These are phyloP conservation scores for Sarcophaga rosellei DNA, from an alignment of 2,888 invertebrate genomes.

Conservation along the genomic window DNA sequence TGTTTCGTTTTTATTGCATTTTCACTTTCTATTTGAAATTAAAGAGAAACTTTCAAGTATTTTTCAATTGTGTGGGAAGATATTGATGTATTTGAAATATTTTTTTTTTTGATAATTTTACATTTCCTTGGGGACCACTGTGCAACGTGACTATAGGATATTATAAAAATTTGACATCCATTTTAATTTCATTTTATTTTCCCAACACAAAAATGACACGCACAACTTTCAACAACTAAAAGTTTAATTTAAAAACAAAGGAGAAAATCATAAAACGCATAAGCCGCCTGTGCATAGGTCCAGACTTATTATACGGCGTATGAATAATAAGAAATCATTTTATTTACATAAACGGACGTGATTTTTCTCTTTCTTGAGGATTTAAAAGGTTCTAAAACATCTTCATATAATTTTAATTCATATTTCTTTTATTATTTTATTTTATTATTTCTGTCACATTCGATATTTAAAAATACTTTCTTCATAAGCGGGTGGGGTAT, in stretches of 20 bases:
- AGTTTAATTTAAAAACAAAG: constrained; percentile 1
- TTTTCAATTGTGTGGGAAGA: background rate
- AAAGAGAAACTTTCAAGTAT: background rate
- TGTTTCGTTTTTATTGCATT: too few species aligned
- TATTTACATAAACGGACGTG: constrained; percentile 46
- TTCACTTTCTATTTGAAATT: too few species aligned
- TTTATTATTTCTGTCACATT: background rate
- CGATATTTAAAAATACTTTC: background rate
- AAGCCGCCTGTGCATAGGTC: background rate
- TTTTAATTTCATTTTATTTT: constrained; percentile 21
- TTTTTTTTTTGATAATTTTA: background rate
- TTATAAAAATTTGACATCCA: background rate
- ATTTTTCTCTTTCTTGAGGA: constrained; percentile 33
- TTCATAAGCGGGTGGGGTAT: background rate
- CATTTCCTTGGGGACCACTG: constrained; percentile 18
- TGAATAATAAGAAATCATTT: constrained; percentile 37
- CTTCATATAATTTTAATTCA: background rate
- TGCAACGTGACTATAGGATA: background rate
- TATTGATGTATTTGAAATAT: background rate
- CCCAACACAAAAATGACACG: constrained; percentile 1
- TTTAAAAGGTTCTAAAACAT: background rate
- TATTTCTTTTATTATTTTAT: background rate
- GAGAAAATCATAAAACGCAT: background rate
- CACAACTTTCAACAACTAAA: constrained; percentile 17
- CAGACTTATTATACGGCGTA: constrained; percentile 28